Evolutionary conservation across 2,797 vertebrate species (phyloP), one percentile per base, ranked within the genome.

Genomic region (Rhadinocentrus ornatus): DNA sequence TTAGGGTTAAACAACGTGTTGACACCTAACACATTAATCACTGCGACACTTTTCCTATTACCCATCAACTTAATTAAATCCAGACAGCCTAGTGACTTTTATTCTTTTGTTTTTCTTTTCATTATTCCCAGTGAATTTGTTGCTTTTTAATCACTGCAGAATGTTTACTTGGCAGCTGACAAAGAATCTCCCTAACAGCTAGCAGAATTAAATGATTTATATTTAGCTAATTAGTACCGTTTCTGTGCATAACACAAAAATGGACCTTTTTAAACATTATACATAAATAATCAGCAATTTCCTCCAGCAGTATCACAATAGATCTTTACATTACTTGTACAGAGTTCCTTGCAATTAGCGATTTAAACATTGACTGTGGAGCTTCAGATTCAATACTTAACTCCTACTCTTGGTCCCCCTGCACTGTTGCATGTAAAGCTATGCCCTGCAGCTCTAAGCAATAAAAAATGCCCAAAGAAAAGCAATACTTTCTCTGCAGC

Each of bases 371-470:
- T 68, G 35, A 52, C 52, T 71, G 59, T 31, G 2, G 37, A 64
- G 52, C 57, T 63, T 78, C 22, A 58, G 39, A 61, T 73, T 61
- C 56, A 55, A 74, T 75, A 62, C 75, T 86, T 72, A 72, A 69
- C 69, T 65, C 0, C 0, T 55, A 37, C 63, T 61, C 55, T 77
- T 62, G 61, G 50, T 27, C 70, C 53, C 34, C 3, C 41, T 70
- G 13, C 34, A 68, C 67, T 67, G 56, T 41, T 72, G 64, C 76
- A 55, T 73, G 60, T 66, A 41, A 80, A 71, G 29, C 68, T 59
- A 32, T 22, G 8, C 62, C 62, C 61, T 50, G 46, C 60, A 81
- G 75, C 71, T 13, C 59, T 63, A 65, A 73, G 53, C 62, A 50
- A 69, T 55, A 53, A 76, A 77, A 67, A 71, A 57, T 53, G 62